These are phyloP conservation scores for Corydoras maculifer DNA, from an alignment of 2,113 vertebrate genomes.

Conservation along the genomic window DNA sequence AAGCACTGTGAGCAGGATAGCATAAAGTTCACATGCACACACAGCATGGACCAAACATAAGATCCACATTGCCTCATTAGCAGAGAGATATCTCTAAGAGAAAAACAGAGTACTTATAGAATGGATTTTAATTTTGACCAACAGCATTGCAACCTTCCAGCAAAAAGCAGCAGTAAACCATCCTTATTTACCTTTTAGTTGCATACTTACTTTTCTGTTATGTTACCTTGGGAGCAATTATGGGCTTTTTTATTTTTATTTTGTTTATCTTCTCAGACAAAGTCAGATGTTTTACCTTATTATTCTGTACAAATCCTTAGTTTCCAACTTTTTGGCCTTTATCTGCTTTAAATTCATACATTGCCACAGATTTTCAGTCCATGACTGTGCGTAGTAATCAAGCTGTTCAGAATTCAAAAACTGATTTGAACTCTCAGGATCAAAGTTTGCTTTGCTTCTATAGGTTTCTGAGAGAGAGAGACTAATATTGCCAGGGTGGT, in stretches of 20 bases:
- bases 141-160: neutral
- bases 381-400: conserved; percentile 39
- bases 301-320: neutral
- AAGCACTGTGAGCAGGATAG: conserved; percentile 17
- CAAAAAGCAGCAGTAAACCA: too few species aligned
- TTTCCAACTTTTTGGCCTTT: neutral
- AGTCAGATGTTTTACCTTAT: conserved; percentile 12
- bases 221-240: neutral
- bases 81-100: conserved; percentile 27
- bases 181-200: too few species aligned
- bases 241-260: conserved; percentile 10
- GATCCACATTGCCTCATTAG: conserved; percentile 29
- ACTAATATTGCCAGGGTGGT: conserved; percentile 23
- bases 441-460: conserved; percentile 40
- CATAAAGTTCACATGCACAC: neutral
- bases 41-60: neutral
- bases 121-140: conserved; percentile 23
- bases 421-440: conserved; percentile 45
- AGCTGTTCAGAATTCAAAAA: conserved; percentile 47
- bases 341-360: conserved; percentile 21
- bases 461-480: conserved; percentile 25
- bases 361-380: conserved; percentile 40
- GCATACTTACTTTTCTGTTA: too few species aligned
- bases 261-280: conserved; percentile 16
- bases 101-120: conserved; percentile 11